Evolutionary conservation across 92 coral and sea anemone genomes (phyloP).

Genomic region (Anthopleura xanthogrammica): DNA sequence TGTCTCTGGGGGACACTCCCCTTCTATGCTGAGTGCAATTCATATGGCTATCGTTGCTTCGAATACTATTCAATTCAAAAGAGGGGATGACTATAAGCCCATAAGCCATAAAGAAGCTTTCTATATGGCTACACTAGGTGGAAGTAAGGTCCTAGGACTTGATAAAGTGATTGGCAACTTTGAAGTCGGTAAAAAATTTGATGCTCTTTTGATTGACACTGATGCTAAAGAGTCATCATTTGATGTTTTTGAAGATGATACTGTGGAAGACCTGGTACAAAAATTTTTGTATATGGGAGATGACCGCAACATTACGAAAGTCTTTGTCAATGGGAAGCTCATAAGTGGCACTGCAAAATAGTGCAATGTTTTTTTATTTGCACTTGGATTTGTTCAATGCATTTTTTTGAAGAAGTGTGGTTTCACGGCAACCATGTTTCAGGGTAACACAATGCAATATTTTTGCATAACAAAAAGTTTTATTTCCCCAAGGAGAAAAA

Average conservation of each 20-base stretch:
- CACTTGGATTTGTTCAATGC: too few relatives aligned
- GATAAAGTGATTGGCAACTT: slow-evolving; percentile 76
- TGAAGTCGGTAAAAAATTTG: slow-evolving; percentile 85
- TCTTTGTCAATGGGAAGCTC: slow-evolving; percentile 70
- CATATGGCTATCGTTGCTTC: slow-evolving; percentile 63
- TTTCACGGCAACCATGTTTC: too few relatives aligned
- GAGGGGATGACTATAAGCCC: slow-evolving; percentile 41
- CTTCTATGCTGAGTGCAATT: slow-evolving; percentile 70
- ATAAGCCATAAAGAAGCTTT: slow-evolving; percentile 67
- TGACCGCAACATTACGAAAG: slow-evolving; percentile 71
- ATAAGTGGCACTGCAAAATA: slow-evolving; percentile 54
- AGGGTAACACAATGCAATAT: neutral
- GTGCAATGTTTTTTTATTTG: too few relatives aligned
- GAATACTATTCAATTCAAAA: slow-evolving; percentile 38
- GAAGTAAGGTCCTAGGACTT: slow-evolving; percentile 80
- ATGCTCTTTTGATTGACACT: slow-evolving; percentile 67
- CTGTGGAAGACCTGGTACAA: slow-evolving; percentile 53
- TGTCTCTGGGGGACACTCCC: slow-evolving; percentile 74
- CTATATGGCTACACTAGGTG: slow-evolving; percentile 78
- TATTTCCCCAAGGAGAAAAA: too few relatives aligned
- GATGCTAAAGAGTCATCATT: slow-evolving; percentile 54
- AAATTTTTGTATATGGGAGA: slow-evolving; percentile 79
- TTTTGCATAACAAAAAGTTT: neutral
- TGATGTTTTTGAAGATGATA: slow-evolving; percentile 69
- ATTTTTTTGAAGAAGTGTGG: neutral